Evolutionary conservation across 2,888 invertebrate species (phyloP), one percentile per base, ranked within the genome.

Genomic region (Andrena fulva): DNA sequence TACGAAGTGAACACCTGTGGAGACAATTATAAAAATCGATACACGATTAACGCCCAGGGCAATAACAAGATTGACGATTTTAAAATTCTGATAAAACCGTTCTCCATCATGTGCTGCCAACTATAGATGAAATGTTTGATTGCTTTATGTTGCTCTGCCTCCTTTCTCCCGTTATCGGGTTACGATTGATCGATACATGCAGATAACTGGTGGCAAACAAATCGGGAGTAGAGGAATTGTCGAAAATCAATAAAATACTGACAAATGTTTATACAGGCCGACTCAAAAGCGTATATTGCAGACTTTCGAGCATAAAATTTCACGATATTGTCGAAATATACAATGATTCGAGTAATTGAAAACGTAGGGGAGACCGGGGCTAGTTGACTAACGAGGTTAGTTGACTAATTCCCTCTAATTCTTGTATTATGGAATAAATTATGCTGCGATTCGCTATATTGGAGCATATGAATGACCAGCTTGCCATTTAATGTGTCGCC

Each of bases 121-220:
- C 20, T 42, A 35, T 12, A 16, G n/a, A 7, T 29, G 64, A 73
- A 56, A 48, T 33, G 64, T 60, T 16, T 31, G 59, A 73, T 66
- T 56, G 59, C 0, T 63, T 50, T 77, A 59, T 73, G 10, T 10
- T 35, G 35, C 50, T 20, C 16, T 10, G 8, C 6, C 16, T 8
- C 24, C 31, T 42, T 27, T 27, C 24, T 54, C n/a, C 10, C 20
- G 54, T 7, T 20, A 59, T 59, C n/a, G 5, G 16, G 12, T 4
- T 1, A 33, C 24, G 24, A 48, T 72, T 48, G 73, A 64, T 63
- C 31, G n/a, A 48, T 42, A 56, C 16, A 31, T 16, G 20, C 52
- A 20, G n/a, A 8, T 20, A 33, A 63, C 16, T n/a, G 56, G 59
- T n/a, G 52, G 52, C 16, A 52, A 16, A 6, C 20, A 7, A n/a